These are phyloP conservation scores for Falcaria lacertinaria DNA, from an alignment of 2,888 invertebrate species.

Conservation along the genomic window DNA sequence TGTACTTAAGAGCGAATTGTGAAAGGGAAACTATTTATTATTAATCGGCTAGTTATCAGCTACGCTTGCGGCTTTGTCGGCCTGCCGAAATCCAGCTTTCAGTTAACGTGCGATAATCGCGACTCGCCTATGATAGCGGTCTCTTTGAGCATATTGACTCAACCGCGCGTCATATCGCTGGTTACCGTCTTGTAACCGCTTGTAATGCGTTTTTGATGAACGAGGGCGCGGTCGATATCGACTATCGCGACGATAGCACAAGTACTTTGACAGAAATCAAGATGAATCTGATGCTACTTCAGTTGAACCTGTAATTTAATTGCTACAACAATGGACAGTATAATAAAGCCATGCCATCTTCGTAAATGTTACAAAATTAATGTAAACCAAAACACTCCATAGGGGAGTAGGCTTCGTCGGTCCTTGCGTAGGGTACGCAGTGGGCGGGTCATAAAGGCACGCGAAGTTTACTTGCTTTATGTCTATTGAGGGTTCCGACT, in stretches of 20 bases:
- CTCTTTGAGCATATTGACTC: constrained; percentile 67
- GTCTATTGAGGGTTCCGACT: constrained; percentile 40
- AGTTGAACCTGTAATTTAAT: neutral
- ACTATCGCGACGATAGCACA: constrained; percentile 26
- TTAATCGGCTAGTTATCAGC: constrained; percentile 66
- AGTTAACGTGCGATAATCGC: constrained; percentile 64
- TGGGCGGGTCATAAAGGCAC: constrained; percentile 46
- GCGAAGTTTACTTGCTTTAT: constrained; percentile 50
- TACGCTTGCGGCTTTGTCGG: constrained; percentile 64
- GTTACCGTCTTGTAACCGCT: constrained; percentile 61
- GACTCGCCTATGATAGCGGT: constrained; percentile 62
- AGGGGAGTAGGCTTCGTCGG: constrained; percentile 21
- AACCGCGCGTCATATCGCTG: constrained; percentile 50
- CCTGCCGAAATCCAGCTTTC: constrained; percentile 70
- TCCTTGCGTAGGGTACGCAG: constrained; percentile 15
- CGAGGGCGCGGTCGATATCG: constrained; percentile 62
- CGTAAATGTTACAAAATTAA: neutral
- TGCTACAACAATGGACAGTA: neutral
- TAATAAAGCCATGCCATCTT: neutral
- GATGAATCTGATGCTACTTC: constrained; percentile 22
- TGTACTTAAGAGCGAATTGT: constrained; percentile 43
- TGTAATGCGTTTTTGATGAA: constrained; percentile 71
- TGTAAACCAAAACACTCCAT: constrained; percentile 19
- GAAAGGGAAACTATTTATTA: constrained; percentile 73
- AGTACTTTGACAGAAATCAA: constrained; percentile 24